Evolutionary conservation across 1,140 invertebrate genomes (phyloP).

Genomic region (Amyelois transitella): DNA sequence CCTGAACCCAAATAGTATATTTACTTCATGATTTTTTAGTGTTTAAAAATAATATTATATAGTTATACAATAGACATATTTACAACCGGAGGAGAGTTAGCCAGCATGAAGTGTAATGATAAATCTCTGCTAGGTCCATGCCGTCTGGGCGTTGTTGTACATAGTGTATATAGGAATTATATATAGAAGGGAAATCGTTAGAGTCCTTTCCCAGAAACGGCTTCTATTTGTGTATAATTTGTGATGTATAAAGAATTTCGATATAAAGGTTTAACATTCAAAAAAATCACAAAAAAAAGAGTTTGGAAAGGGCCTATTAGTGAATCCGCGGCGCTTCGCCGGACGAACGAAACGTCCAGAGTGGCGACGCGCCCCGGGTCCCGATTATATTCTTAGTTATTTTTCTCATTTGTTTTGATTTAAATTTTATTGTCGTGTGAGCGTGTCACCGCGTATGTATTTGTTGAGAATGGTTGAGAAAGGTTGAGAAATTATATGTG

Average conservation of each 20-base stretch:
- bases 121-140: conserved; percentile 31
- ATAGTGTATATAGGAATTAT: conserved; percentile 56
- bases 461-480: conserved; percentile 53
- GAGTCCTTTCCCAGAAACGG: conserved; percentile 38
- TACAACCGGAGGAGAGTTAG: conserved; percentile 9
- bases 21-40: conserved; percentile 6
- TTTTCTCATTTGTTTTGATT: conserved; percentile 48
- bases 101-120: conserved; percentile 1
- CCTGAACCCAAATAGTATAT: conserved; percentile 8
- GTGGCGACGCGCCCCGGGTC: neutral
- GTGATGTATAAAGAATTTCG: conserved; percentile 44
- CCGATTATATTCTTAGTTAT: conserved; percentile 36
- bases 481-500: conserved; percentile 49
- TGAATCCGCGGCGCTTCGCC: conserved; percentile 20
- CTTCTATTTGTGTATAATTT: conserved; percentile 51
- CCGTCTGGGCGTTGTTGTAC: conserved; percentile 32
- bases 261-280: conserved; percentile 31
- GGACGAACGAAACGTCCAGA: conserved; percentile 24
- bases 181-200: conserved; percentile 25
- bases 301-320: conserved; percentile 48
- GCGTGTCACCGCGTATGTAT: conserved; percentile 41
- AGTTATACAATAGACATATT: conserved; percentile 20
- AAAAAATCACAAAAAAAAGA: conserved; percentile 57
- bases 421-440: conserved; percentile 58
- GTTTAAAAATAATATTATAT: conserved; percentile 9